phyloP scores from a whole-genome alignment of 2,113 vertebrate genomes.

The Pagrus major region DNA sequence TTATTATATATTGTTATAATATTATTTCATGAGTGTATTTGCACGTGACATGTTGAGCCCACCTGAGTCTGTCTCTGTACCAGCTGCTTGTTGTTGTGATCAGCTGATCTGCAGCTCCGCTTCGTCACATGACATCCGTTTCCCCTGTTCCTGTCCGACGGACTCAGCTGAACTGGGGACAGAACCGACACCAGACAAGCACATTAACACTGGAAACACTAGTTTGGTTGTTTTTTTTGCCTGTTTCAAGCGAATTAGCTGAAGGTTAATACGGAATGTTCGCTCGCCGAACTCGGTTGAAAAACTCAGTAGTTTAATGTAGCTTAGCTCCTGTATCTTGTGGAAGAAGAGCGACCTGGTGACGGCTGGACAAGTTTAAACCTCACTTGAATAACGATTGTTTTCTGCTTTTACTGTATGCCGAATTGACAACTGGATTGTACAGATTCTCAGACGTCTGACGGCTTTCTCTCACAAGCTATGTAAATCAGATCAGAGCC shows the following conservation, averaged over 20 bases:
- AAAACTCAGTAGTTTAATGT: background rate
- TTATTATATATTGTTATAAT: too few relatives aligned
- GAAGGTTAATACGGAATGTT: background rate
- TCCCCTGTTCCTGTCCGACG: slow-evolving; percentile 5
- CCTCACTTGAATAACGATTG: background rate
- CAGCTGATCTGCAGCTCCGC: slow-evolving; percentile 62
- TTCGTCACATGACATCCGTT: slow-evolving; percentile 68
- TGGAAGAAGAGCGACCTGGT: background rate
- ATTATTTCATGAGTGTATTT: too few relatives aligned
- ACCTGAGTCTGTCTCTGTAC: too few relatives aligned
- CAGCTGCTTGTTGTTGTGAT: slow-evolving; percentile 15
- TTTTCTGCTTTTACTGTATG: background rate
- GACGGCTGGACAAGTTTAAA: background rate
- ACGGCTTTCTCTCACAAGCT: background rate
- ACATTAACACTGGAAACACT: background rate
- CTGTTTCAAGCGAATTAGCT: background rate
- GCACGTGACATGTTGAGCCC: too few relatives aligned
- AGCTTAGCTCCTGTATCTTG: accelerated
- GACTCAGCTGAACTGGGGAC: background rate
- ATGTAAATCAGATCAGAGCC: background rate
- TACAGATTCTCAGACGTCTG: accelerated
- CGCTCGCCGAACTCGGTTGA: background rate
- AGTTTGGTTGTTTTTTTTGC: background rate
- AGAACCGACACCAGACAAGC: accelerated
- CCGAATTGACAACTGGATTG: background rate